Evolutionary conservation across 2,113 vertebrate genomes (phyloP), one percentile per base, ranked within the genome.

Genomic region (Heloderma charlesbogerti): DNA sequence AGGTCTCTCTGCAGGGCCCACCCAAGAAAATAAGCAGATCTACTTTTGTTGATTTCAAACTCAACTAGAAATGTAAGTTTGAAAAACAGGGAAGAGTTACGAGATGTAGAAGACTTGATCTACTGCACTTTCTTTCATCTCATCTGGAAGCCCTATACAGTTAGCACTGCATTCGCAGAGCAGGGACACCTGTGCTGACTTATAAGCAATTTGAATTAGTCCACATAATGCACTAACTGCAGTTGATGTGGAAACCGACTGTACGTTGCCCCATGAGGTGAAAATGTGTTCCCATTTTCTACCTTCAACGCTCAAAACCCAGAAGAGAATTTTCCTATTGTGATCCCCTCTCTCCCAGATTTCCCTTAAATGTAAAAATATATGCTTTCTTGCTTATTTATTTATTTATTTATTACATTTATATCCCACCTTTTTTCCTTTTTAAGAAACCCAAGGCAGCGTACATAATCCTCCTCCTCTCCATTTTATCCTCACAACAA

Each of bases 1-100:
- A 63, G 84, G 13, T 6, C 69, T 82, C 89, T 9, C 78, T 84
- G 86, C 83, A 89, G 18, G 12, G 90, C 91, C 90, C 51, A 81
- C 75, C 20, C 0, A 63, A 92, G 91, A 88, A 48, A 89, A 40
- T 74, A 66, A 74, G 34, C 80, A 88, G 82, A 92, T 12, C 67
- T 0, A 31, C 80, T 67, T 88, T 89, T 81, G 45, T 15, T 79
- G 89, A 78, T 84, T 67, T 9, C n/a, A 86, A 87, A 43, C 0
- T 31, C 81, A 0, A 34, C 63, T 48, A 74, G 78, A 91, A 92
- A 74, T 43, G 71, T 0, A 84, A 83, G 54, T 27, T 9, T 69
- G 27, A 43, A 91, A 91, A 84, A 84, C 31, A 84, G 74, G 63
- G 63, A 69, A 78, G 31, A 45, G 10, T 82, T 57, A 84, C 57